Conservation (phyloP, 2,888 invertebrate species). For the Diarsia mendica region DNA sequence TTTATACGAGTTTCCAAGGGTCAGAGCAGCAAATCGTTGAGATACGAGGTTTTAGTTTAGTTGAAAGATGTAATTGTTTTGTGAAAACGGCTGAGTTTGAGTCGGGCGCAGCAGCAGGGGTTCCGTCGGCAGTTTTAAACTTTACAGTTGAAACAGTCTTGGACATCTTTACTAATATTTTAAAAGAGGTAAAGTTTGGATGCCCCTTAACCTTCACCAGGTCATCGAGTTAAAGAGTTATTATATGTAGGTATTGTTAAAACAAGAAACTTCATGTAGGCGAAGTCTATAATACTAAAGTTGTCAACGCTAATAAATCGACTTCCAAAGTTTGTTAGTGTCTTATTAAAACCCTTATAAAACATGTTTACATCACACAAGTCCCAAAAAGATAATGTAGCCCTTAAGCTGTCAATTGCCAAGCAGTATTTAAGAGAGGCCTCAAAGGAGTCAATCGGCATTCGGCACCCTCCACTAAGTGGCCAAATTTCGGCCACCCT, state of each 20-base stretch:
- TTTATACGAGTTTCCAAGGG: constrained; percentile 59
- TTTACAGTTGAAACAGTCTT: neutral
- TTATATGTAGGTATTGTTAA: too few relatives aligned
- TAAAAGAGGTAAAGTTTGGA: too few relatives aligned
- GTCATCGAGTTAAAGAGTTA: too few relatives aligned
- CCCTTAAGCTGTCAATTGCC: constrained; percentile 45
- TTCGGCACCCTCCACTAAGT: constrained; percentile 62
- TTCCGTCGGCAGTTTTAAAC: neutral
- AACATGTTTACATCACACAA: neutral
- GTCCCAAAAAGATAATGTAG: constrained; percentile 20
- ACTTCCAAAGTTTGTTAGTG: neutral
- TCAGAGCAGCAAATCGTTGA: constrained; percentile 55
- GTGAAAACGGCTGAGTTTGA: neutral
- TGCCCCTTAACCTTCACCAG: too few relatives aligned
- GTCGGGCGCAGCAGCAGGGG: neutral
- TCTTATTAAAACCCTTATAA: neutral
- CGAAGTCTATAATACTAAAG: neutral
- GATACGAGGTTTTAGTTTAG: constrained; percentile 48
- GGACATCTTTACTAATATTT: neutral
- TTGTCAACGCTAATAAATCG: neutral
- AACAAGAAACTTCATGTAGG: too few relatives aligned
- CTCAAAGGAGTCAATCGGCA: constrained; percentile 67
- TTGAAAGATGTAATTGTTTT: constrained; percentile 42
- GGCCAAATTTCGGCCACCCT: constrained; percentile 68
- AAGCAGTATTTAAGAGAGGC: constrained; percentile 47